Percentiles rank a stretch among this genome's conserved stretches.
Evolutionary conservation across 2,113 vertebrate species (phyloP).

Genomic region (Catagonus wagneri): DNA sequence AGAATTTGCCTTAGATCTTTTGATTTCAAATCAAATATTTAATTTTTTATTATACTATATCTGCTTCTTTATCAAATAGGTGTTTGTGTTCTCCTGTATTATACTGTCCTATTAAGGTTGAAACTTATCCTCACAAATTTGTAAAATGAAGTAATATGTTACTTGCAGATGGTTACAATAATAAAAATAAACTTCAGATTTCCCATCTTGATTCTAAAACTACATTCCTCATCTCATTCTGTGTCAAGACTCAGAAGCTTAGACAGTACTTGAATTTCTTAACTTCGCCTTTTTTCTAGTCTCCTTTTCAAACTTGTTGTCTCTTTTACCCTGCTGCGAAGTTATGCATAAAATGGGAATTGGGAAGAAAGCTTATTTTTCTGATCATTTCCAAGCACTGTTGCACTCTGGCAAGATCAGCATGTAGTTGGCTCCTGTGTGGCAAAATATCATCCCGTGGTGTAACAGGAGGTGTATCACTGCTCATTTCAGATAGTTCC

Average conservation of each 20-base stretch:
- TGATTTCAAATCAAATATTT: neutral
- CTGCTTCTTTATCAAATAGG: neutral
- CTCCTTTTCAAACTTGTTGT: neutral
- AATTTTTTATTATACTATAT: neutral
- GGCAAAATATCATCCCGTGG: too few species aligned
- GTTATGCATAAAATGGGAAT: neutral
- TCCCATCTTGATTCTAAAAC: neutral
- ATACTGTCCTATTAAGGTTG: neutral
- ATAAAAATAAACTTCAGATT: slow-evolving; percentile 46
- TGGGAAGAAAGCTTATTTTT: neutral
- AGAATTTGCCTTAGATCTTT: slow-evolving; percentile 15
- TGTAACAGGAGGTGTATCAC: rapidly evolving
- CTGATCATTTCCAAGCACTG: neutral
- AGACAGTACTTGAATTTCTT: neutral
- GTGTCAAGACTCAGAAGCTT: neutral
- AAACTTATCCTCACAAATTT: neutral
- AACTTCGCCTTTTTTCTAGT: neutral
- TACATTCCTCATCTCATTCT: slow-evolving; percentile 1
- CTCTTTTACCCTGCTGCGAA: neutral
- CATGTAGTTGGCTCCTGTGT: neutral
- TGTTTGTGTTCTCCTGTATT: neutral
- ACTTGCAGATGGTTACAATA: neutral
- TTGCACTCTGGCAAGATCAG: neutral
- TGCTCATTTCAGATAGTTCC: neutral
- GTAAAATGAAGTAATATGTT: neutral